These are phyloP conservation scores for Dryas iulia DNA, from an alignment of 1,140 invertebrate species.

Conservation along the genomic window DNA sequence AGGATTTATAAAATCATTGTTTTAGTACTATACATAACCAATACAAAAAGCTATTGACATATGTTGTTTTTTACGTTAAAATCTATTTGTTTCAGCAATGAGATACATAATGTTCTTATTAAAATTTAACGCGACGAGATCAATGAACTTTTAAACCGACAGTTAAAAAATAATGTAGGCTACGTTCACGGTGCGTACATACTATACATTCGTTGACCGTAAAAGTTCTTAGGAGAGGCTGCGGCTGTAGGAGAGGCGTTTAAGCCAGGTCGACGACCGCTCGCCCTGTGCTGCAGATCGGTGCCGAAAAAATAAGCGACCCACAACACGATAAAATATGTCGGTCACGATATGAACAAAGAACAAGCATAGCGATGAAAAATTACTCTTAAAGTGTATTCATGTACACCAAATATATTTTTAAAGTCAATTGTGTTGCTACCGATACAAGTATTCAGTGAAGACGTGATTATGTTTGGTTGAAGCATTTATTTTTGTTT, in stretches of 20 bases:
- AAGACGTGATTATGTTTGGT: too few relatives aligned
- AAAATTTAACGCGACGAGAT: constrained; percentile 61
- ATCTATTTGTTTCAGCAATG: not conserved
- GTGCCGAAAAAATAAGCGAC: constrained; percentile 77
- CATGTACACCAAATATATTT: not conserved
- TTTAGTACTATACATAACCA: not conserved
- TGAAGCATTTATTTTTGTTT: not conserved
- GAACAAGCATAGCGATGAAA: constrained; percentile 42
- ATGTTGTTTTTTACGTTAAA: not conserved
- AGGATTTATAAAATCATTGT: not conserved
- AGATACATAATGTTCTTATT: constrained; percentile 56
- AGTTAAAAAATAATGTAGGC: constrained; percentile 79
- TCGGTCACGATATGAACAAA: constrained; percentile 69
- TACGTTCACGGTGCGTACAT: constrained; percentile 76
- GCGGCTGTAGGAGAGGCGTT: constrained; percentile 45
- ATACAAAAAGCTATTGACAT: not conserved
- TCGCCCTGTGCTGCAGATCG: constrained; percentile 60
- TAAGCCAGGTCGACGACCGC: constrained; percentile 62
- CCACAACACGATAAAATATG: constrained; percentile 66
- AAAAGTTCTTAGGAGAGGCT: constrained; percentile 69
- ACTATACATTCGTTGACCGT: constrained; percentile 65
- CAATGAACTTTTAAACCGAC: constrained; percentile 75
- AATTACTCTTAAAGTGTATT: not conserved
- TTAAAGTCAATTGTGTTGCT: not conserved
- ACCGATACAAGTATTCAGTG: too few relatives aligned